Conservation (phyloP, 2,888 invertebrate species). For the Fragum whitleyi region DNA sequence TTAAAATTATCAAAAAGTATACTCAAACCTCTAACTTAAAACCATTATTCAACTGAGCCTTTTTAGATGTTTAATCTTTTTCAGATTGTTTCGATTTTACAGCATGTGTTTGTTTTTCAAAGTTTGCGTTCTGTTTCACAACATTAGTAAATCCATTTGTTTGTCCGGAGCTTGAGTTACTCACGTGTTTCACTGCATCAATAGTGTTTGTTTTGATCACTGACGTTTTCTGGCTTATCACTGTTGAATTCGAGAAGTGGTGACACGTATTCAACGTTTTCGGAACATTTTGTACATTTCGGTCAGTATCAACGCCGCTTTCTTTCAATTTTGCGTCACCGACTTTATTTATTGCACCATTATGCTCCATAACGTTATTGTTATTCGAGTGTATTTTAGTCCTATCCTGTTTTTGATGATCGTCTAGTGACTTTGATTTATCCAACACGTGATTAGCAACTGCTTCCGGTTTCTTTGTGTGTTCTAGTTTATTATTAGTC, state of each 20-base stretch:
- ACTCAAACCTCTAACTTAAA: no score
- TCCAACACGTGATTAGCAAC: constrained; percentile 22
- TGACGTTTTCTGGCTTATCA: constrained; percentile 13
- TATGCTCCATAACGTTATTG: constrained; percentile 13
- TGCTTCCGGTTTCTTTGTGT: neutral
- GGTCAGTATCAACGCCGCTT: neutral
- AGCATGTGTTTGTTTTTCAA: constrained; percentile 2
- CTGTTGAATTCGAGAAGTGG: neutral
- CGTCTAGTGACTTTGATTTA: constrained; percentile 19
- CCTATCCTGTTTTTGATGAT: constrained; percentile 3
- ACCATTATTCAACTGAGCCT: no score
- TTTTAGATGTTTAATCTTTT: neutral
- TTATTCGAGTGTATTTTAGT: constrained; percentile 7
- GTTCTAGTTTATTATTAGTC: neutral
- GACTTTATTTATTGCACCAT: constrained; percentile 23
- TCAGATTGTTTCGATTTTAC: constrained; percentile 12
- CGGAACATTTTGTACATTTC: neutral
- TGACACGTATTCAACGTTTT: neutral
- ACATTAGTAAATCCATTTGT: constrained; percentile 20
- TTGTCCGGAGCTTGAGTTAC: neutral
- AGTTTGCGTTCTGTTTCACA: neutral
- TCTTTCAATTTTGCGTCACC: neutral
- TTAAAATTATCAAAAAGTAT: no score
- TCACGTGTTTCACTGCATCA: neutral
- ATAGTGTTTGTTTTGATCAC: constrained; percentile 15